Evolutionary conservation across 1,140 invertebrate species (phyloP).

Genomic region (Parasteatoda tepidariorum): DNA sequence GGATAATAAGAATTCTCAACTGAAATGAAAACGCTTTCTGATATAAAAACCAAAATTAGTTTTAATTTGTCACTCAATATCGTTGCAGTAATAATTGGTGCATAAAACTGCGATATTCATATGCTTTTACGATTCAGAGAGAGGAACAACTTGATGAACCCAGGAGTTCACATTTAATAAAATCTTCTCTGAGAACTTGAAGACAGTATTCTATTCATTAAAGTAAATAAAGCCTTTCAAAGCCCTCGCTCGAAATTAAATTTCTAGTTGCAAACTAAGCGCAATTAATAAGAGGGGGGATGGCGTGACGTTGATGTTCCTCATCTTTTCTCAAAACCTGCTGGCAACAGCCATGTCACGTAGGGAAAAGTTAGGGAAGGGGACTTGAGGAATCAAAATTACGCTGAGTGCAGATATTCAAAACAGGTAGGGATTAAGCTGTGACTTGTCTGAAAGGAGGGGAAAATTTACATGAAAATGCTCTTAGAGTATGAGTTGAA

Average conservation of each 20-base stretch:
- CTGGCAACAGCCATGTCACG: conserved; percentile 14
- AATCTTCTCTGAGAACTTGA: conserved; percentile 2
- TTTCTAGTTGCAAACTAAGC: conserved; percentile 5
- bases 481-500: conserved; percentile 18
- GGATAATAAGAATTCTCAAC: too few species aligned
- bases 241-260: conserved; percentile 14
- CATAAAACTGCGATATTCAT: neutral
- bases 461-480: conserved; percentile 60
- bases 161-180: too few species aligned
- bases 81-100: too few species aligned
- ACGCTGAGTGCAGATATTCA: conserved; percentile 46
- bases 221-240: neutral
- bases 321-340: neutral
- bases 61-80: too few species aligned
- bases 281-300: conserved; percentile 13
- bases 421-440: conserved; percentile 60
- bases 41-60: too few species aligned
- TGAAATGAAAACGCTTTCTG: too few species aligned
- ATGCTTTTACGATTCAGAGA: neutral
- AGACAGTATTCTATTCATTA: conserved; percentile 35
- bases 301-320: neutral
- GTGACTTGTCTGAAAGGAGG: conserved; percentile 35
- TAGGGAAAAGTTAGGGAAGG: neutral
- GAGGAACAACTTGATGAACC: too few species aligned
- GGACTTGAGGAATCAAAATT: conserved; percentile 35